phyloP scores from a whole-genome alignment of 2,113 vertebrate species.

The Micromys minutus region DNA sequence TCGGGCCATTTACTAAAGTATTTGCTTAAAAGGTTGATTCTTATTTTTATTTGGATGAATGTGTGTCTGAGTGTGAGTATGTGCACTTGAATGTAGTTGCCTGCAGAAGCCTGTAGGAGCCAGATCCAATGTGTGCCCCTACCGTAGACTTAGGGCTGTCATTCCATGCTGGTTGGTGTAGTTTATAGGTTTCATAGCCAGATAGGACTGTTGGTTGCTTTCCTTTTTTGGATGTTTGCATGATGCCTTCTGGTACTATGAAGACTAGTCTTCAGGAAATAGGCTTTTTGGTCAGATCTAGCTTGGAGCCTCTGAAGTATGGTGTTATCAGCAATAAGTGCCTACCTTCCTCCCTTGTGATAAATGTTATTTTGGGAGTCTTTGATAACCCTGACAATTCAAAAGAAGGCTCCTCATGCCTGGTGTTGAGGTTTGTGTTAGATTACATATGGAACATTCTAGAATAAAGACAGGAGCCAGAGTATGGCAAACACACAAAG shows the following conservation, averaged over 20 bases:
- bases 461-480: neutral
- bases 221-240: neutral
- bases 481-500: neutral
- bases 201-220: neutral
- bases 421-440: neutral
- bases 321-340: neutral
- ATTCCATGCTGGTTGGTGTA: neutral
- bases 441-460: neutral
- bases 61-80: neutral
- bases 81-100: neutral
- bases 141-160: neutral
- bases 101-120: neutral
- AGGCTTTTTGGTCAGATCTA: neutral
- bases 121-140: neutral
- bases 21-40: neutral
- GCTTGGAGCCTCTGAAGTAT: neutral
- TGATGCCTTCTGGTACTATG: neutral
- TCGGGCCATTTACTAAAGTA: constrained; percentile 18
- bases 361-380: neutral
- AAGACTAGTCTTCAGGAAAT: neutral
- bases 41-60: neutral
- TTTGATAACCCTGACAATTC: neutral
- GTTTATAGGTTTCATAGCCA: neutral
- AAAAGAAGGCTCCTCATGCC: neutral
- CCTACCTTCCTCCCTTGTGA: neutral